Percentiles rank a stretch among this genome's conserved stretches.
These are phyloP conservation scores for Myotis davidii DNA, from an alignment of 2,113 vertebrate species.

Conservation along the genomic window DNA sequence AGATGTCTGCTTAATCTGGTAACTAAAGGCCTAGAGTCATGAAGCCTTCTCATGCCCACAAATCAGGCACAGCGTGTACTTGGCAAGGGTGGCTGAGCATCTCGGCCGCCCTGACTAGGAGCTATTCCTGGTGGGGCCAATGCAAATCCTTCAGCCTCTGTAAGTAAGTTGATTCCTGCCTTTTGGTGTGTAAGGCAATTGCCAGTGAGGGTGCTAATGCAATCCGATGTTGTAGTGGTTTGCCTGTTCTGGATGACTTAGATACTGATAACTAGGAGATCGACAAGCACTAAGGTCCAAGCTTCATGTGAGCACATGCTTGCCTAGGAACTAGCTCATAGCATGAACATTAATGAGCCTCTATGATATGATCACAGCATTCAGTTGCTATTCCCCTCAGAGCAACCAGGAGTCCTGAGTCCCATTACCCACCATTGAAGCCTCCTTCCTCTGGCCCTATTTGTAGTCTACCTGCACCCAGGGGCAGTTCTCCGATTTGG, in stretches of 20 bases:
- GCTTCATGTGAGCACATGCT: constrained; percentile 44
- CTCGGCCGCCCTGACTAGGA: not conserved
- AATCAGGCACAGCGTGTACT: not conserved
- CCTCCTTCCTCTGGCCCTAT: not conserved
- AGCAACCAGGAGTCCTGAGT: not conserved
- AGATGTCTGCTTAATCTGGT: constrained; percentile 16
- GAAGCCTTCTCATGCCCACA: not conserved
- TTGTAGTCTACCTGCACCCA: not conserved
- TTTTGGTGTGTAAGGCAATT: not conserved
- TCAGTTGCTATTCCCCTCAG: not conserved
- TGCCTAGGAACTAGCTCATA: constrained; percentile 50
- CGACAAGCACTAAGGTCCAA: not conserved
- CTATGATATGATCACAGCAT: not conserved
- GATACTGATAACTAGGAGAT: constrained; percentile 32
- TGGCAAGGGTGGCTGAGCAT: not conserved
- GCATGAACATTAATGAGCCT: not conserved
- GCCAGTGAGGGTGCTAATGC: not conserved
- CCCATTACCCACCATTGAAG: not conserved
- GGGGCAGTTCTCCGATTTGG: not conserved
- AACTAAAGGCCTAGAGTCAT: not conserved
- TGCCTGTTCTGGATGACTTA: constrained; percentile 29
- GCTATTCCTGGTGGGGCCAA: constrained; percentile 4
- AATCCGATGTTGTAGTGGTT: not conserved
- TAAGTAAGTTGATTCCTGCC: not conserved
- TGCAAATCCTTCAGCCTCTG: not conserved